Percentiles rank a stretch among this genome's conserved stretches.
phyloP scores from a whole-genome alignment of 2,113 vertebrate species.

The Nicator chloris region DNA sequence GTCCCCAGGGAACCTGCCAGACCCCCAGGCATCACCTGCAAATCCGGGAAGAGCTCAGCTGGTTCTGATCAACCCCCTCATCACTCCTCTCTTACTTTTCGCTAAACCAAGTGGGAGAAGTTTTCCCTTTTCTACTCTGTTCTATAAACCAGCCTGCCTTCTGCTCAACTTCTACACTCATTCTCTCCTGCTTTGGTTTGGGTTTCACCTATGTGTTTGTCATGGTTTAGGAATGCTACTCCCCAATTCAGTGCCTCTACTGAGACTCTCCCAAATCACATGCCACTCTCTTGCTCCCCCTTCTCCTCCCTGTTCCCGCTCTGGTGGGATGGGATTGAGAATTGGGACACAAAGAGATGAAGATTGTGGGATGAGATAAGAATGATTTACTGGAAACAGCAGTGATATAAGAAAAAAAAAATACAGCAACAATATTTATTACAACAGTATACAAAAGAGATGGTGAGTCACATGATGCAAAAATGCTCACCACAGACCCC shows the following conservation, averaged over 20 bases:
- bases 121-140: not conserved
- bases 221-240: not conserved
- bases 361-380: not conserved
- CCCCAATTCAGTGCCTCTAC: not conserved
- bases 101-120: rapidly evolving
- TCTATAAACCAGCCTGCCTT: not conserved
- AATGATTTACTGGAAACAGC: not conserved
- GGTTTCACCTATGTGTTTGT: not conserved
- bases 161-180: not conserved
- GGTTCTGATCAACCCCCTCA: not conserved
- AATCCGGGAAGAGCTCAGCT: not conserved
- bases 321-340: not conserved
- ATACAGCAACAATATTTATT: not conserved
- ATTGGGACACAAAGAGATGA: not conserved
- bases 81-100: not conserved
- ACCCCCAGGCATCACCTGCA: not conserved
- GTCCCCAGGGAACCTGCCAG: not conserved
- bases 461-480: not conserved
- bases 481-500: not conserved
- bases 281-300: not conserved
- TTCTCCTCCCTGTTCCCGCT: not conserved
- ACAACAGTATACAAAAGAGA: not conserved
- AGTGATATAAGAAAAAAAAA: not conserved
- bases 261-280: not conserved
- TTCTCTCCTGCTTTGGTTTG: not conserved